A percentile compares a stretch with the other conserved stretches of the same genome.
These are phyloP conservation scores for Lagria hirta DNA, from an alignment of 2,888 invertebrate genomes.

Conservation along the genomic window DNA sequence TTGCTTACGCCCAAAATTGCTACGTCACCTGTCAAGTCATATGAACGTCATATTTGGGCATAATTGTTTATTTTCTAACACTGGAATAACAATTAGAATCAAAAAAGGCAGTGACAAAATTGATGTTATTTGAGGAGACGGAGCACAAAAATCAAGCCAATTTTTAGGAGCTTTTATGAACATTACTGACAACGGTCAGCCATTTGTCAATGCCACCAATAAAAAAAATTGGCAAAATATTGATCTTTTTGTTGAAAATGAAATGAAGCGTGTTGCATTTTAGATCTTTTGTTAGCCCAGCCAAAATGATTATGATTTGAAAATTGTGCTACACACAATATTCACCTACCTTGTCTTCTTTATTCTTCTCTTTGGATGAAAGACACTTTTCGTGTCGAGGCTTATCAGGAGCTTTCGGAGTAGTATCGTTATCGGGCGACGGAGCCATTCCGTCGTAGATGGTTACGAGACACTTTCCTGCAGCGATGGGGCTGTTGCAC, in stretches of 20 bases:
- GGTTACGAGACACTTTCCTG: not conserved
- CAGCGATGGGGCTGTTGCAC: not conserved
- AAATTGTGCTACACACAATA: conserved; percentile 3
- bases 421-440: conserved; percentile 75
- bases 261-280: no score
- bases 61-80: no score
- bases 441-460: conserved; percentile 77
- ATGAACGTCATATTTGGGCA: not conserved
- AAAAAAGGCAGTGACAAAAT: no score
- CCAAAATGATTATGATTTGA: no score
- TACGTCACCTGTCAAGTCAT: conserved; percentile 29
- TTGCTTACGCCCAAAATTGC: conserved; percentile 30
- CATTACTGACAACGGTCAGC: conserved; percentile 5
- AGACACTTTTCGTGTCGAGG: conserved; percentile 9
- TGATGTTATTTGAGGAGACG: no score
- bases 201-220: conserved; percentile 9
- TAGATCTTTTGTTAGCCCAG: no score
- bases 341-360: conserved; percentile 40
- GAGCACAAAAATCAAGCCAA: not conserved
- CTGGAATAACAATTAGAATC: no score
- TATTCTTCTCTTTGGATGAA: conserved; percentile 35
- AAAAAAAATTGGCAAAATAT: conserved; percentile 5
- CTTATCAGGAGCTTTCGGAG: conserved; percentile 76
- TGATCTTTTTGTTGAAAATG: conserved; percentile 7
- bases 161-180: conserved; percentile 1